A percentile compares a stretch with the other conserved stretches of the same genome.
Conservation (phyloP, 2,888 invertebrate genomes). For the Elysia crispata region DNA sequence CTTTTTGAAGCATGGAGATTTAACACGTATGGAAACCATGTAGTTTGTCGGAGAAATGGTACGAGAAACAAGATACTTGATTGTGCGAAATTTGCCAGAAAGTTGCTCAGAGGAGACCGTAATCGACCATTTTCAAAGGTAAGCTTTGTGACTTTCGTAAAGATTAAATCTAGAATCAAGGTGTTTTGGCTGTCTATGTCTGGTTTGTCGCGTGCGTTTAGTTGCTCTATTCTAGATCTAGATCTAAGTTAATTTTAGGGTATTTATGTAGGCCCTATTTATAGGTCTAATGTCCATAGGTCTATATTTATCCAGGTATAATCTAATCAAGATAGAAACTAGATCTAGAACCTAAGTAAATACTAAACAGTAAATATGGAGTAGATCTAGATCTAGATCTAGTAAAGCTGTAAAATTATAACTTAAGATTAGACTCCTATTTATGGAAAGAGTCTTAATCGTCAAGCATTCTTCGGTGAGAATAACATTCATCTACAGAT, state of each 20-base stretch:
- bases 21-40: slow-evolving; percentile 53
- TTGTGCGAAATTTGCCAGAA: slow-evolving; percentile 99
- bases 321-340: slow-evolving; percentile 12
- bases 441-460: no score
- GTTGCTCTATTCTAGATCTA: no score
- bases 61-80: slow-evolving; percentile 99
- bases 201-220: not conserved
- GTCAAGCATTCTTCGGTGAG: no score
- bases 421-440: no score
- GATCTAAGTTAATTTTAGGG: no score
- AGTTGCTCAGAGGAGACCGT: slow-evolving; percentile 98
- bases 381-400: slow-evolving; percentile 26
- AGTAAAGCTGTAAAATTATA: no score
- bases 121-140: slow-evolving; percentile 98
- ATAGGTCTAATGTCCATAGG: not conserved
- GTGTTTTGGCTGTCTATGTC: not conserved
- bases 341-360: not conserved
- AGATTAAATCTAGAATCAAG: not conserved
- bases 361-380: no score
- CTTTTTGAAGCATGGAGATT: slow-evolving; percentile 55
- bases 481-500: no score
- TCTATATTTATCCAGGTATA: slow-evolving; percentile 13
- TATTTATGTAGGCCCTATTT: no score
- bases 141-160: slow-evolving; percentile 75
- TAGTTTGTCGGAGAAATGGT: slow-evolving; percentile 84